phyloP scores from a whole-genome alignment of 2,888 invertebrate genomes.

The Agapetus fuscipes region DNA sequence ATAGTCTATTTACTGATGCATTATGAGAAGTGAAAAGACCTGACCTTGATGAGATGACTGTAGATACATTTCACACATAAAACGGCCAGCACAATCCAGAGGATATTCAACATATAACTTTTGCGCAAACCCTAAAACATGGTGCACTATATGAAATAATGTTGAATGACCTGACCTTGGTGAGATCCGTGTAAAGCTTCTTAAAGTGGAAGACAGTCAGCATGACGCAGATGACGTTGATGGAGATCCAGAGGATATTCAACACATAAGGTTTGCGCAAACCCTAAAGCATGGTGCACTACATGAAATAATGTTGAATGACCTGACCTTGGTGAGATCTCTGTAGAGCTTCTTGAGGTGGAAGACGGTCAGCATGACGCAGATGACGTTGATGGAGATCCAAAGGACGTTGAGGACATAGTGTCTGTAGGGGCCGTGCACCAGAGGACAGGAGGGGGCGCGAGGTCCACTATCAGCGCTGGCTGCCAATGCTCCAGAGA shows the following conservation, averaged over 20 bases:
- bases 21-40: too few species aligned
- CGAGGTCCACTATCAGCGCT: constrained; percentile 68
- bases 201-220: constrained; percentile 76
- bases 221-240: constrained; percentile 76
- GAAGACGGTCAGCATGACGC: constrained; percentile 72
- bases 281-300: too few species aligned
- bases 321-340: constrained; percentile 60
- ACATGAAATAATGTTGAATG: too few species aligned
- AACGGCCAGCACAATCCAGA: too few species aligned
- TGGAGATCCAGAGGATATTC: constrained; percentile 82
- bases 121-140: too few species aligned
- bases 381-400: constrained; percentile 82
- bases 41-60: too few species aligned
- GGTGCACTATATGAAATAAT: too few species aligned
- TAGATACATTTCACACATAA: too few species aligned
- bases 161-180: constrained; percentile 56
- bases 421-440: constrained; percentile 80
- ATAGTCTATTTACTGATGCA: too few species aligned
- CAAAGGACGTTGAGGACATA: constrained; percentile 85
- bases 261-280: too few species aligned
- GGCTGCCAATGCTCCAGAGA: constrained; percentile 73
- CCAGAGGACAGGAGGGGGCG: constrained; percentile 75
- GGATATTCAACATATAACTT: too few species aligned
- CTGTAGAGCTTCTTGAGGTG: constrained; percentile 75
- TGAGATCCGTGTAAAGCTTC: constrained; percentile 71